phyloP scores from a whole-genome alignment of 2,797 vertebrate species.

The Heliangelus exortis region DNA sequence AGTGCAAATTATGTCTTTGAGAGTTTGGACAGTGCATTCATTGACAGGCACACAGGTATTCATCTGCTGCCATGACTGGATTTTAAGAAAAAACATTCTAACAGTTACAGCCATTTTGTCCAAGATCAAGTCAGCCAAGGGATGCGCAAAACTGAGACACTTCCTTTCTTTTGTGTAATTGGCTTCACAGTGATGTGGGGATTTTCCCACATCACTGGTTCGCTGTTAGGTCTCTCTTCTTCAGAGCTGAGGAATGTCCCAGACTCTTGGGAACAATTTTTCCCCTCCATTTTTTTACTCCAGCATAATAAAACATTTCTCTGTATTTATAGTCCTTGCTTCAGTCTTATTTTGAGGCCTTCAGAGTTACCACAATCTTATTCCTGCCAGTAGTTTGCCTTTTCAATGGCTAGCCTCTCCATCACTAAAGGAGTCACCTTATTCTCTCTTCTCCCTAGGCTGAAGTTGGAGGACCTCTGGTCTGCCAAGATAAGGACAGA shows the following conservation, averaged over 20 bases:
- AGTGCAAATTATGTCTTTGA: not conserved
- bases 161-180: not conserved
- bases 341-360: not conserved
- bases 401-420: no score
- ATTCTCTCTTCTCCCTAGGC: not conserved
- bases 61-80: not conserved
- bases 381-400: not conserved
- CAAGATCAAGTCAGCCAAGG: not conserved
- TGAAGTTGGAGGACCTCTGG: constrained; percentile 44
- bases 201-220: not conserved
- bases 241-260: not conserved
- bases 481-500: constrained; percentile 10
- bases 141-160: not conserved
- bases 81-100: not conserved
- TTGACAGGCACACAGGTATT: not conserved
- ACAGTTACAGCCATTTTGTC: not conserved
- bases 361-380: not conserved
- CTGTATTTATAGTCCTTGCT: not conserved
- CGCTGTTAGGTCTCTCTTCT: not conserved
- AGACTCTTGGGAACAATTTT: not conserved
- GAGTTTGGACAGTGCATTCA: rapidly evolving
- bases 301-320: not conserved
- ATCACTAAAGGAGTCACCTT: not conserved
- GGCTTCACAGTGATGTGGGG: not conserved
- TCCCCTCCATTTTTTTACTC: rapidly evolving